These are phyloP conservation scores for Drosophila ogumai DNA, from an alignment of 1,140 invertebrate species.

Conservation along the genomic window DNA sequence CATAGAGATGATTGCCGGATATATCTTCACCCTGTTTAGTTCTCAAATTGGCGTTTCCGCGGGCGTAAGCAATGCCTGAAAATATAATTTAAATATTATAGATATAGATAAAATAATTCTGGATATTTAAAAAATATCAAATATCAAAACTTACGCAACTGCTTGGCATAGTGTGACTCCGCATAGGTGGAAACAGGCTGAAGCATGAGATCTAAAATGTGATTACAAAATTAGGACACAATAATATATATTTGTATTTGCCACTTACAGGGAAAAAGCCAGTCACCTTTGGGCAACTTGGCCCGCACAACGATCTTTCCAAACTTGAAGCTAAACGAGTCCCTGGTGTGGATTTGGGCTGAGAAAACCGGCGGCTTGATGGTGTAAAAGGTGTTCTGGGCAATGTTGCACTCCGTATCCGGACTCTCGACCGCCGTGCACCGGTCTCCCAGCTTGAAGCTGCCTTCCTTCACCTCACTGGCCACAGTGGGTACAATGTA, in stretches of 20 bases:
- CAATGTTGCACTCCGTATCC: constrained; percentile 59
- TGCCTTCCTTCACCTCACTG: constrained; percentile 49
- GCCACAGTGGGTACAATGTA: constrained; percentile 61
- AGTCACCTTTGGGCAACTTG: constrained; percentile 70
- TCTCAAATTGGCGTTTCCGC: constrained; percentile 54
- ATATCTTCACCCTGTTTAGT: constrained; percentile 59
- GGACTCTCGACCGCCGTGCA: constrained; percentile 64
- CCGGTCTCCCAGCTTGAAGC: constrained; percentile 58
- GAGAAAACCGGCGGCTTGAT: constrained; percentile 70
- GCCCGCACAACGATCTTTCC: constrained; percentile 69
- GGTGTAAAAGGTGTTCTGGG: constrained; percentile 50
- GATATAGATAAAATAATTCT: no score
- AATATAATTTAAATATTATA: not conserved
- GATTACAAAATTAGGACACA: not conserved
- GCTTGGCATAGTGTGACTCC: constrained; percentile 66
- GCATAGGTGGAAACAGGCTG: constrained; percentile 69
- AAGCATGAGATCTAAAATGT: constrained; percentile 63
- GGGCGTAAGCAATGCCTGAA: constrained; percentile 65
- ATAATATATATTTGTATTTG: not conserved
- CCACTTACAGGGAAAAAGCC: constrained; percentile 68
- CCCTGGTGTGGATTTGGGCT: constrained; percentile 63
- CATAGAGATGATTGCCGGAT: constrained; percentile 61
- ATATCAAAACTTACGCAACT: constrained; percentile 56
- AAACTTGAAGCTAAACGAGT: constrained; percentile 69
- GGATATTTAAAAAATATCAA: not conserved